Conservation (phyloP, 2,888 invertebrate genomes). For the Cheilosia grossa region DNA sequence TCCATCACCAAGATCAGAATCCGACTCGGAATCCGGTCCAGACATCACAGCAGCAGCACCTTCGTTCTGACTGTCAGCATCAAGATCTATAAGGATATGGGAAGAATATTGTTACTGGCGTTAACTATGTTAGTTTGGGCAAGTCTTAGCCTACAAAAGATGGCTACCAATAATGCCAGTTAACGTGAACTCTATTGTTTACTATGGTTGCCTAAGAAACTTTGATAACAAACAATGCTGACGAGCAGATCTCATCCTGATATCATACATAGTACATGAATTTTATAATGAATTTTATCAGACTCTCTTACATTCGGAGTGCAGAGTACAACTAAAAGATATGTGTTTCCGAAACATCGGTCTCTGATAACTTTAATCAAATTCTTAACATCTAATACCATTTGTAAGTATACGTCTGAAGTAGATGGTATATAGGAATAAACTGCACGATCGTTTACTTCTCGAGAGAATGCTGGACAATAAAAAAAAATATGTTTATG, state of each 20-base stretch:
- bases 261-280: too few relatives aligned
- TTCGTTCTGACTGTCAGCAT: conserved; percentile 89
- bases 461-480: too few relatives aligned
- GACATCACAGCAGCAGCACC: conserved; percentile 84
- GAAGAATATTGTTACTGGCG: neutral
- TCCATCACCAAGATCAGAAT: conserved; percentile 84
- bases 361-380: too few relatives aligned
- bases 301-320: neutral
- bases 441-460: too few relatives aligned
- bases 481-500: too few relatives aligned
- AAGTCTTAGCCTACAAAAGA: conserved; percentile 22
- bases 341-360: too few relatives aligned
- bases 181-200: conserved; percentile 1
- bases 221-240: neutral
- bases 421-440: too few relatives aligned
- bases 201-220: neutral
- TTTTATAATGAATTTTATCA: neutral
- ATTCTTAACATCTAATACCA: too few relatives aligned
- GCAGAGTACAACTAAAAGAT: too few relatives aligned
- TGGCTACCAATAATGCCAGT: conserved; percentile 4
- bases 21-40: conserved; percentile 85
- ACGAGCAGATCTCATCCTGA: neutral
- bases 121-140: neutral
- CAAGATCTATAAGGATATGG: conserved; percentile 85
- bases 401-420: too few relatives aligned